Percentiles rank a stretch among this genome's conserved stretches.
phyloP scores from a whole-genome alignment of 1,140 invertebrate species.

The Saxidomus purpurata region DNA sequence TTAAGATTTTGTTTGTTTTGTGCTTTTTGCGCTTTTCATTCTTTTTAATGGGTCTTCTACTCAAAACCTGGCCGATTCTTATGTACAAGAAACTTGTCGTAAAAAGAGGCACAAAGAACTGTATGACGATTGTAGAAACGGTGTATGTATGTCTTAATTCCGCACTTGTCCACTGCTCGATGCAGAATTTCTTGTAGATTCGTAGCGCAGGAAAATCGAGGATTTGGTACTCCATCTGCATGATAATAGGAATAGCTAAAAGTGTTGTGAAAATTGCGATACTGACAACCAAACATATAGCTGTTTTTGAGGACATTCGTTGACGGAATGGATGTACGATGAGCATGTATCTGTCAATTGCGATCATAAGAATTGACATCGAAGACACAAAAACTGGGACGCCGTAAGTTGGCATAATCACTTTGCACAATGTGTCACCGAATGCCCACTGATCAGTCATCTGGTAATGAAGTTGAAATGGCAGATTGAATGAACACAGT shows the following conservation, averaged over 20 bases:
- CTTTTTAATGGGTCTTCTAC: slow-evolving; percentile 79
- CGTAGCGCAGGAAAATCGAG: slow-evolving; percentile 70
- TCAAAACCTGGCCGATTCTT: slow-evolving; percentile 81
- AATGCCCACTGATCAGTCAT: slow-evolving; percentile 96
- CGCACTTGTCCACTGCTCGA: slow-evolving; percentile 81
- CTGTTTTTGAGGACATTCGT: slow-evolving; percentile 79
- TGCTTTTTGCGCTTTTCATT: slow-evolving; percentile 89
- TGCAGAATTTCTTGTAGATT: slow-evolving; percentile 78
- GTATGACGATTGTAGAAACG: slow-evolving; percentile 80
- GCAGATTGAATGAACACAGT: slow-evolving; percentile 96
- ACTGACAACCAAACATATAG: slow-evolving; percentile 74
- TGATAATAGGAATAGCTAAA: slow-evolving; percentile 82
- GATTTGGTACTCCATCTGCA: slow-evolving; percentile 76
- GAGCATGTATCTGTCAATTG: slow-evolving; percentile 90
- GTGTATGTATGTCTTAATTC: slow-evolving; percentile 77
- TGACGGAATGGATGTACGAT: slow-evolving; percentile 89
- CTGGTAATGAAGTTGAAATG: slow-evolving; percentile 91
- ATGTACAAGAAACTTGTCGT: slow-evolving; percentile 81
- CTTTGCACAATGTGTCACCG: slow-evolving; percentile 81
- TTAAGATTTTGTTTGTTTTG: slow-evolving; percentile 94
- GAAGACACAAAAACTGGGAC: slow-evolving; percentile 91
- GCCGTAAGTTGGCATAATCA: slow-evolving; percentile 84
- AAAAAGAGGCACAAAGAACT: slow-evolving; percentile 83
- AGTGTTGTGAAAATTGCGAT: slow-evolving; percentile 79
- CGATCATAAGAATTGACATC: slow-evolving; percentile 91